Conservation (phyloP, 2,113 vertebrate species). For the Amblyopsis rosae region DNA sequence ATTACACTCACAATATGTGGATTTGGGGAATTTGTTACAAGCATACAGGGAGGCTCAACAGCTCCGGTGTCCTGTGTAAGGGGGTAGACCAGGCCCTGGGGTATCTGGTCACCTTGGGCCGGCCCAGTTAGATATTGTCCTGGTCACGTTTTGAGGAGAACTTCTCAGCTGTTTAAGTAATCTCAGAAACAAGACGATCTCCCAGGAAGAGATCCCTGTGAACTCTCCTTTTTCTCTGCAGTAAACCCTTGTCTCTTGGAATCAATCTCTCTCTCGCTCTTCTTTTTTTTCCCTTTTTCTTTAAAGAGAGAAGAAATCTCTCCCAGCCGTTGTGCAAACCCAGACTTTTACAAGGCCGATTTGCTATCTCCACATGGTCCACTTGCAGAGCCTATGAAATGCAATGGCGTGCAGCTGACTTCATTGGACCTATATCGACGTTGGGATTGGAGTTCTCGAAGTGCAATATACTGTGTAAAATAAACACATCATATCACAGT, state of each 20-base stretch:
- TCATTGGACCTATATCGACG: constrained; percentile 51
- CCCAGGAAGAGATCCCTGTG: constrained; percentile 43
- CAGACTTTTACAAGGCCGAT: constrained; percentile 45
- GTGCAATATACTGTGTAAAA: constrained; percentile 32
- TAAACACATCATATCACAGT: constrained; percentile 38
- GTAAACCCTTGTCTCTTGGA: constrained; percentile 40
- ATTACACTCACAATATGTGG: constrained; percentile 38
- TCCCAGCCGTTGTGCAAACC: constrained; percentile 35
- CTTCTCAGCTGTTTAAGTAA: constrained; percentile 52
- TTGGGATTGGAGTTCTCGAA: constrained; percentile 44
- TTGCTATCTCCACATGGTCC: constrained; percentile 48
- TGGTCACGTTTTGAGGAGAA: constrained; percentile 13
- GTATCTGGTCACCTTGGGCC: constrained; percentile 21
- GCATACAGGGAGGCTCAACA: constrained; percentile 32
- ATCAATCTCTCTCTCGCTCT: constrained; percentile 20
- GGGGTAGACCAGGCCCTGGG: constrained; percentile 11
- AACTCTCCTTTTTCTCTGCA: constrained; percentile 17
- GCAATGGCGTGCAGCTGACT: constrained; percentile 54
- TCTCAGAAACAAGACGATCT: constrained; percentile 31
- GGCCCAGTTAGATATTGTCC: constrained; percentile 9
- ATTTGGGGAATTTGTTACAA: constrained; percentile 40
- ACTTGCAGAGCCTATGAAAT: constrained; percentile 53
- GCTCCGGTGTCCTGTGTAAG: constrained; percentile 43
- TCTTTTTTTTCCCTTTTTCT: constrained; percentile 12
- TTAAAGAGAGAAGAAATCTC: constrained; percentile 20